These are phyloP conservation scores for Mormyrops boulengeri DNA, from an alignment of 2,797 vertebrate species.

Conservation along the genomic window DNA sequence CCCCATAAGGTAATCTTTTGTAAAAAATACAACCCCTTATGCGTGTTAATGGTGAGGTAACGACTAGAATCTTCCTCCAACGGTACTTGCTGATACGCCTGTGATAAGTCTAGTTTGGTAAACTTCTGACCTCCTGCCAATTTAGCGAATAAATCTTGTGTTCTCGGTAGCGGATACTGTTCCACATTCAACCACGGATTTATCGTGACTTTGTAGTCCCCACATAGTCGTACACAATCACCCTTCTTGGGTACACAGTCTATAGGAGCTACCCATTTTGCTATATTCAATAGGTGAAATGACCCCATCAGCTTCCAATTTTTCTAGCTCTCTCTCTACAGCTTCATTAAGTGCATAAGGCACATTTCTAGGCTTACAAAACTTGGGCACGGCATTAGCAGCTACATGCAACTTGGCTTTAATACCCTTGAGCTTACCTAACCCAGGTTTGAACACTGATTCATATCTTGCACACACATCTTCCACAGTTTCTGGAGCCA, in stretches of 20 bases:
- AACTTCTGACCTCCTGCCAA: not conserved
- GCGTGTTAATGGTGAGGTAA: not conserved
- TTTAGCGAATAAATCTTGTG: not conserved
- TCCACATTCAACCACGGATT: not conserved
- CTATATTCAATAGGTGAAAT: slow-evolving; percentile 21
- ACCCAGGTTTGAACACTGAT: not conserved
- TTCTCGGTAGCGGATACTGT: not conserved
- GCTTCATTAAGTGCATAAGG: not conserved
- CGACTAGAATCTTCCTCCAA: not conserved
- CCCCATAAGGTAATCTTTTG: not conserved
- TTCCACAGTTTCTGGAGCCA: not conserved
- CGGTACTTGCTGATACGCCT: not conserved
- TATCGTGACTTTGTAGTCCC: not conserved
- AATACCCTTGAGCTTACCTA: slow-evolving; percentile 11
- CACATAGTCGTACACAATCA: not conserved
- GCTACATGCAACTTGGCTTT: slow-evolving; percentile 7
- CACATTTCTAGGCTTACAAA: not conserved
- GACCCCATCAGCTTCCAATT: slow-evolving; percentile 17
- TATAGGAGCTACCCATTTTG: slow-evolving; percentile 21
- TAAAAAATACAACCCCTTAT: not conserved
- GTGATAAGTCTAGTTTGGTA: not conserved
- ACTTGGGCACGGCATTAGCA: not conserved
- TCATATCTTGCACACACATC: not conserved
- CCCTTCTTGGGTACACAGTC: not conserved
- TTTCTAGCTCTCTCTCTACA: not conserved